Evolutionary conservation across 2,113 vertebrate species (phyloP), one percentile per base, ranked within the genome.

Genomic region (Hydrochoerus hydrochaeris): DNA sequence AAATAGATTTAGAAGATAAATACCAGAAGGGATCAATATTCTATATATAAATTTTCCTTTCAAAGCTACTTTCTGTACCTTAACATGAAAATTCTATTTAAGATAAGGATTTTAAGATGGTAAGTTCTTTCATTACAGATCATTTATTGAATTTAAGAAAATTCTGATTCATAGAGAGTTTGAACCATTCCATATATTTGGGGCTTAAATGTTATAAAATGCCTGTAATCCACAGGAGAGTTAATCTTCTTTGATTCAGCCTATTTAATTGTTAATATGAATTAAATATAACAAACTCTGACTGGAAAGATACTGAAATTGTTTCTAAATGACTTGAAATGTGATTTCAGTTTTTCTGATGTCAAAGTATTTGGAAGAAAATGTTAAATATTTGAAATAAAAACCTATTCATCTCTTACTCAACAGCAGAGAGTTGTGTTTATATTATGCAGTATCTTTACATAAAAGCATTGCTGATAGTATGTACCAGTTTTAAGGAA

Each of bases 41-140:
- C 11, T 38, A 69, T 24, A 60, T 60, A 28, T 26, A 81, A 63
- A 30, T 85, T 54, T 78, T 92, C 20, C 54, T 9, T 88, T 84
- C 28, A 92, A 87, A 71, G 69, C 2, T 58, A n/a, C 65, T 88
- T 88, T 71, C 52, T 88, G 0, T 92, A 71, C 12, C 19, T 49
- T 92, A 94, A 85, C 77, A 52, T 69, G 35, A 85, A 85, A 57
- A 96, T 91, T 96, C 77, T 7, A 88, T 92, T 93, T 88, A 73
- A 93, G 75, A 91, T 86, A 82, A n/a, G 46, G 1, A 6, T 83
- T 91, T 86, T 54, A 78, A 57, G 3, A 84, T 41, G 67, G 17
- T 62, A 90, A 90, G 87, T 62, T 92, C 38, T 80, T 73, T 7
- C 38, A 80, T 85, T 96, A 83, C 41, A 78, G 60, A 91, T 52